phyloP scores from a whole-genome alignment of 2,113 vertebrate genomes.

The Emydocephalus ijimae region DNA sequence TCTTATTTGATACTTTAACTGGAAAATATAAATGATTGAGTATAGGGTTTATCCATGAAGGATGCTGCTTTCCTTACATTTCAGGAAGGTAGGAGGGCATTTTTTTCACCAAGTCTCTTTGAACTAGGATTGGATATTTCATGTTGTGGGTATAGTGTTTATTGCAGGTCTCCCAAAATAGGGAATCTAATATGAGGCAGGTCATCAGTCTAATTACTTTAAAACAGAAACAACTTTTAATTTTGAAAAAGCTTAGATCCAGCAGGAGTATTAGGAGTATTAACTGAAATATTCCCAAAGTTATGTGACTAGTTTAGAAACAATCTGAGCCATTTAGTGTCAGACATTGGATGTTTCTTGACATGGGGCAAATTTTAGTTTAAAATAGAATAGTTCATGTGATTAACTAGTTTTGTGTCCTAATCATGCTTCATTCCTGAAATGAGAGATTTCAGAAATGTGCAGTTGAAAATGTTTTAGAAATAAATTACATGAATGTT shows the following conservation, averaged over 20 bases:
- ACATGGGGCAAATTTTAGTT: background rate
- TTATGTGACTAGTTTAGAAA: background rate
- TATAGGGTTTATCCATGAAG: background rate
- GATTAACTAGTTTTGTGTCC: background rate
- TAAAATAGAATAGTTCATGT: background rate
- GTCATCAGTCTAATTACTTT: too few species aligned
- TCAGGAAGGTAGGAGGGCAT: background rate
- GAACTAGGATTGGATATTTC: background rate
- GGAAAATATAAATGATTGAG: background rate
- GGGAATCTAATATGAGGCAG: background rate
- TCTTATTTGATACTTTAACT: background rate
- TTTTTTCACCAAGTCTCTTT: background rate
- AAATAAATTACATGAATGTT: background rate
- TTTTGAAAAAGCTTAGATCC: background rate
- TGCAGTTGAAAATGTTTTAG: background rate
- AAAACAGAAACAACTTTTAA: background rate
- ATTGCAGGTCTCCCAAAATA: background rate
- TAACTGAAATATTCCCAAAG: too few species aligned
- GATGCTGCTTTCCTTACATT: background rate
- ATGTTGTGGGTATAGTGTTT: background rate
- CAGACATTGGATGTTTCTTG: background rate
- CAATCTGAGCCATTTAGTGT: background rate
- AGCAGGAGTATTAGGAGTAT: background rate
- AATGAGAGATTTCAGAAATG: background rate
- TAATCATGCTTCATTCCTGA: background rate